Evolutionary conservation across 2,797 vertebrate genomes (phyloP), one percentile per base, ranked within the genome.

Genomic region (Coccyzus lansbergi): DNA sequence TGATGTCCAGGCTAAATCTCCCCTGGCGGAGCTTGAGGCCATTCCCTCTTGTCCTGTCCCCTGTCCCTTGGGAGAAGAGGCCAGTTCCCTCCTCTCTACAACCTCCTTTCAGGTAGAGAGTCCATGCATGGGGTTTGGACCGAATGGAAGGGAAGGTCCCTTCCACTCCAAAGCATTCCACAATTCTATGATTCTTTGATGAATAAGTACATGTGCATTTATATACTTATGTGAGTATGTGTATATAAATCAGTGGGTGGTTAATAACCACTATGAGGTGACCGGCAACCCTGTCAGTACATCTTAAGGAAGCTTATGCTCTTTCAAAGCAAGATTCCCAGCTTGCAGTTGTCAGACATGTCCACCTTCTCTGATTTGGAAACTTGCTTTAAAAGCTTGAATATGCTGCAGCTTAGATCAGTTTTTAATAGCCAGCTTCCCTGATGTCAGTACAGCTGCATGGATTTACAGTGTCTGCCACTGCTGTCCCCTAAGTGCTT

Each of bases 221-320:
- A 8, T 20, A 4, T 26, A 28, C 12, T 3, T 9, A 3, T n/a
- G n/a, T 12, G 62, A 7, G 33, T 10, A 28, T 14, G 4, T 2
- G 5, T 21, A 1, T 56, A 40, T 29, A 33, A 40, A 40, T 49
- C 44, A 21, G 6, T 2, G 12, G 21, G 55, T 17, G 11, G 12
- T 38, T 21, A 42, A 58, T 31, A 24, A 33, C 18, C 6, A 4
- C 29, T 4, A 0, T 2, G 16, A 34, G 14, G 51, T 6, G 70
- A 28, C 22, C 25, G 42, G 7, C 19, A 44, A 7, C 14, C 1
- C 0, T 9, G 29, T 2, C 20, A 13, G 49, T 13, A 19, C 13
- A 1, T 34, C 15, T 10, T 31, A 55, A 49, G 38, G 34, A 68
- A 53, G 10, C 9, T 72, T 12, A 17, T 1, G 7, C 2, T 9